Evolutionary conservation across 2,113 vertebrate genomes (phyloP).

Genomic region (Sminthopsis crassicaudata): DNA sequence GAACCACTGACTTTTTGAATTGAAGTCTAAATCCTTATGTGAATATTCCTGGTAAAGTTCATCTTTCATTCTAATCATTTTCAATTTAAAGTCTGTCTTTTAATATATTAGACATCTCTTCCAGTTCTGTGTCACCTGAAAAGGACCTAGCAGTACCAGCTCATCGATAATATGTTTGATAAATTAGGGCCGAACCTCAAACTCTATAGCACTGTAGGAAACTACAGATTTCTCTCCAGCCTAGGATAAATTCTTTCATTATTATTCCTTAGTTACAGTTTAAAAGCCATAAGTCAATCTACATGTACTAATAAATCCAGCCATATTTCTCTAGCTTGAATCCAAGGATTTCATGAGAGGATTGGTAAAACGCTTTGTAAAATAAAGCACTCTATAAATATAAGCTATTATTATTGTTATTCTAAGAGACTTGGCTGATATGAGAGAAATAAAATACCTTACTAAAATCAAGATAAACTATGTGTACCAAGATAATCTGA

Average conservation of each 20-base stretch:
- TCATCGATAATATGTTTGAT: no score
- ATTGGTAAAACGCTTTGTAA: neutral
- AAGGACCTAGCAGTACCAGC: neutral
- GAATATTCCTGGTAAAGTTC: neutral
- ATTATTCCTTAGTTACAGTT: neutral
- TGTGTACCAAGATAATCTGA: neutral
- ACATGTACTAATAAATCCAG: neutral
- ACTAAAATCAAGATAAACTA: neutral
- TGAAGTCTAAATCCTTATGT: neutral
- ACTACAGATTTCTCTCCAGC: neutral
- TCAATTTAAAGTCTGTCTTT: neutral
- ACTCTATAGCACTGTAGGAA: neutral
- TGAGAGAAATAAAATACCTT: neutral
- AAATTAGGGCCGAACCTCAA: neutral
- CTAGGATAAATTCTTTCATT: neutral
- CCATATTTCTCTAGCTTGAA: neutral
- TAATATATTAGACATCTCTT: neutral
- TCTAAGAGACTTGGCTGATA: neutral
- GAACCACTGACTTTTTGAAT: neutral
- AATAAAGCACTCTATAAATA: neutral
- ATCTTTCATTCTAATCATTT: neutral
- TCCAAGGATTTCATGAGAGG: neutral
- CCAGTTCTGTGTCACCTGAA: neutral
- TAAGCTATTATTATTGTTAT: neutral
- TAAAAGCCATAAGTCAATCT: neutral